Base-by-base conservation (phyloP, 2,113 vertebrate genomes). In the Centrocercus urophasianus region DNA sequence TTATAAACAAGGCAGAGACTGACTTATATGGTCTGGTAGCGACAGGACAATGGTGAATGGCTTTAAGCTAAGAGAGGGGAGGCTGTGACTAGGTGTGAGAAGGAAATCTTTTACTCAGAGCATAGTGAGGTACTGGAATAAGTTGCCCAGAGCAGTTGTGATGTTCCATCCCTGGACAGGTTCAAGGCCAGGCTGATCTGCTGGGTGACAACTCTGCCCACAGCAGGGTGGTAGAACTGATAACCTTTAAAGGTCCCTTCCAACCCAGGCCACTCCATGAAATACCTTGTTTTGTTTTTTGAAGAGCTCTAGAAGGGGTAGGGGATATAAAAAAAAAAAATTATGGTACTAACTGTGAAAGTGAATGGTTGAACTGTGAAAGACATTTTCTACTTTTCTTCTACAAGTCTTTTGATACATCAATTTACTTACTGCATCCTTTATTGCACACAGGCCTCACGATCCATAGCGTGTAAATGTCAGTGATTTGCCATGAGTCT, bases 401-500 rank as follows among this genome's bases (percentile, higher is more conserved):
- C 30, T 67, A 71, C 25, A 66, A 42, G 7, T 40, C 24, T 57
- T 93, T 90, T 69, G 43, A 61, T 74, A 43, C 38, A 27, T 72
- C 63, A 93, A 86, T 75, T 90, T 65, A 71, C 17, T 75, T 65
- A 52, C 73, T 54, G 28, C 36, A 40, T 34, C 43, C 30, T 17
- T 78, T 69, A 60, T 60, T 57, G 28, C 42, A 40, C 25, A 30
- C 27, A 86, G 66, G 43, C 30, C 43, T 78, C 65, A 24, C 73
- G 81, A 96, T 79, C 63, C 74, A 70, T 45, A 84, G n/a, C 63
- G 63, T 7, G 77, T 38, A 92, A 93, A 94, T 90, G 77, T 84
- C 96, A 96, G 32, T 40, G 88, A 94, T 36, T 73, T 43, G 27
- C 47, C 52, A 65, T 32, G 89, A 75, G 61, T 52, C 5, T 52